phyloP scores from a whole-genome alignment of 92 coral and sea anemone species.

The Siderastrea radians region DNA sequence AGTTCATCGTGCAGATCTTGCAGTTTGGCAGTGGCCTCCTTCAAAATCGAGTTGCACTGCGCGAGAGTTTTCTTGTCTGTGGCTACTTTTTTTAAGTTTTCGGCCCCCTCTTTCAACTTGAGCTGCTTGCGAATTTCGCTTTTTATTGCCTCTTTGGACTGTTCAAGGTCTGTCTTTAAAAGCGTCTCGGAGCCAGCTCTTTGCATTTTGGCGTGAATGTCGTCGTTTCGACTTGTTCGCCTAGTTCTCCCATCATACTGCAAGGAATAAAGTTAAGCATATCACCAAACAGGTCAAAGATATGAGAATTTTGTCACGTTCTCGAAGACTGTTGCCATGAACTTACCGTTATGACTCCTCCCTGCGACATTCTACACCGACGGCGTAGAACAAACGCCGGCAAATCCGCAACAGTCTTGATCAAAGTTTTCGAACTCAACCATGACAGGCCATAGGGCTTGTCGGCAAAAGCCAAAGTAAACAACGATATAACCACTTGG shows the following conservation, averaged over 20 bases:
- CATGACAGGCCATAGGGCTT: slow-evolving; percentile 82
- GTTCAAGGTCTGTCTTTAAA: slow-evolving; percentile 88
- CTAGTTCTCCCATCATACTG: slow-evolving; percentile 80
- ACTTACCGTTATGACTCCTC: slow-evolving; percentile 94
- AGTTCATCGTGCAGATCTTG: slow-evolving; percentile 93
- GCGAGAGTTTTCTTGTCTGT: slow-evolving; percentile 95
- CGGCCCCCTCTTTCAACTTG: slow-evolving; percentile 99
- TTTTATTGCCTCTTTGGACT: slow-evolving; percentile 91
- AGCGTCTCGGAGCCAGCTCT: slow-evolving; percentile 91
- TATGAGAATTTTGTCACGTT: not conserved
- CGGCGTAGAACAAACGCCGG: slow-evolving; percentile 57
- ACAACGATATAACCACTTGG: slow-evolving; percentile 61
- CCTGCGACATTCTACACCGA: slow-evolving; percentile 81
- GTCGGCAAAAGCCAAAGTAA: slow-evolving; percentile 67
- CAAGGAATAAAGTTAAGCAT: slow-evolving; percentile 45
- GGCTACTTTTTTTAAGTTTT: slow-evolving; percentile 94
- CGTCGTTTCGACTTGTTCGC: slow-evolving; percentile 81
- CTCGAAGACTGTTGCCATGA: slow-evolving; percentile 9
- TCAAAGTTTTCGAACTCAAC: slow-evolving; percentile 82
- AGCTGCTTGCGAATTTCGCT: slow-evolving; percentile 95
- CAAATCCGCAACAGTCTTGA: slow-evolving; percentile 79
- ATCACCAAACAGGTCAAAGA: not conserved
- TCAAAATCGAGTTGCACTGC: slow-evolving; percentile 94
- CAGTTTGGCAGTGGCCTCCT: slow-evolving; percentile 92
- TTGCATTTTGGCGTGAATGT: slow-evolving; percentile 74